Conservation (phyloP, 2,113 vertebrate genomes). For the Aldabrachelys gigantea region DNA sequence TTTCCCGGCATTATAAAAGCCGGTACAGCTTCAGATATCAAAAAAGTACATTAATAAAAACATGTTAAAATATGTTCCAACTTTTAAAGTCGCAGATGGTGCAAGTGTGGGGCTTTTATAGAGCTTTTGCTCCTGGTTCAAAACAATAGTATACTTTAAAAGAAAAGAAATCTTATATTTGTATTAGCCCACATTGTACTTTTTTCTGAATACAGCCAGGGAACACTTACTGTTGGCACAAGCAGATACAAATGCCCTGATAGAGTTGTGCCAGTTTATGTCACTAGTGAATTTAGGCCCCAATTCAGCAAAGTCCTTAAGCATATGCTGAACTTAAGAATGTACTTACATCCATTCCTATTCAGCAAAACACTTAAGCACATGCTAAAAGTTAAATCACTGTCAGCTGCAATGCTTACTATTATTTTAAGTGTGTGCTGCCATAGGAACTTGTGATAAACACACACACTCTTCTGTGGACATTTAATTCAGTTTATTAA, state of each 20-base stretch:
- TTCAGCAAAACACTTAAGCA: not conserved
- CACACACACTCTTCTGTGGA: not conserved
- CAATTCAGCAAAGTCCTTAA: not conserved
- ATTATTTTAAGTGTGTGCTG: not conserved
- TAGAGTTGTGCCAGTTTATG: not conserved
- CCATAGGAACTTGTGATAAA: not conserved
- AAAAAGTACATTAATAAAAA: not conserved
- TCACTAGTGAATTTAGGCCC: not conserved
- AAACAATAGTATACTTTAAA: not conserved
- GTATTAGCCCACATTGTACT: not conserved
- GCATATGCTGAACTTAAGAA: not conserved
- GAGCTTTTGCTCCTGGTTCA: not conserved
- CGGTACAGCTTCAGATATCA: not conserved
- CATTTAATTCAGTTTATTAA: not conserved
- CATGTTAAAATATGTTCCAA: not conserved
- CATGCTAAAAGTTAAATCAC: not conserved
- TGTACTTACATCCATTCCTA: not conserved
- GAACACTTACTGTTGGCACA: not conserved
- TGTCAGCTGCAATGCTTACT: not conserved
- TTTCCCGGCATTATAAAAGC: not conserved
- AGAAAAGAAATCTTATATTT: not conserved
- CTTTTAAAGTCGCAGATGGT: not conserved
- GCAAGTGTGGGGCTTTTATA: not conserved
- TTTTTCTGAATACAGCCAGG: not conserved
- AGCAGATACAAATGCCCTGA: not conserved